These are phyloP conservation scores for Ditylenchus weischeri DNA, from an alignment of 2,888 invertebrate species.

Conservation along the genomic window DNA sequence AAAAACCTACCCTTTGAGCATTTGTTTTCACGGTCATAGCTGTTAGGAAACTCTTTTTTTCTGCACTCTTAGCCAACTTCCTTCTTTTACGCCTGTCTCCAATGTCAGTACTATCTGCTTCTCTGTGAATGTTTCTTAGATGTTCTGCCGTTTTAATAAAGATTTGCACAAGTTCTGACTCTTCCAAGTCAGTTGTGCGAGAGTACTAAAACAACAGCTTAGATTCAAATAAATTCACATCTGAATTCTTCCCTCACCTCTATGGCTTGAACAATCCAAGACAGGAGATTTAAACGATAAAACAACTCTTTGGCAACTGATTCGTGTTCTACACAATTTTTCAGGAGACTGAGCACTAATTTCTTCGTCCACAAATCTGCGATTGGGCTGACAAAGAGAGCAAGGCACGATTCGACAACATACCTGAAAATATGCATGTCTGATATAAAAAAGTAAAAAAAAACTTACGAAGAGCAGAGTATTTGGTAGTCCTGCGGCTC, in stretches of 20 bases:
- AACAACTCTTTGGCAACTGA: conserved; percentile 21
- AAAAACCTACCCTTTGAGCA: not conserved
- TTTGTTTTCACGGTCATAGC: not conserved
- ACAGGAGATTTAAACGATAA: conserved; percentile 16
- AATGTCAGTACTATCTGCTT: not conserved
- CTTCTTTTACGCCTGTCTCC: not conserved
- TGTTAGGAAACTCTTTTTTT: not conserved
- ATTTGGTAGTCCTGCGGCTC: conserved; percentile 68
- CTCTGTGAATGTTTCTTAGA: conserved; percentile 10
- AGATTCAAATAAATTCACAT: not conserved
- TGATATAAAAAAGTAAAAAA: not conserved
- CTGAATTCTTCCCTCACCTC: not conserved
- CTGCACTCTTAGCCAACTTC: too few species aligned
- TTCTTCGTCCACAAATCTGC: conserved; percentile 21
- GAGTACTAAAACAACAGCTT: conserved; percentile 12
- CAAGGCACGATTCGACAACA: conserved; percentile 17
- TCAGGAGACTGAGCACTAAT: conserved; percentile 14
- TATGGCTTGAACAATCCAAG: conserved; percentile 23
- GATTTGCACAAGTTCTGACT: conserved; percentile 7
- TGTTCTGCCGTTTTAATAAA: conserved; percentile 13
- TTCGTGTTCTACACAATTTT: conserved; percentile 13
- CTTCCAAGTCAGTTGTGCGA: conserved; percentile 19
- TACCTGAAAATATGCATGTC: conserved; percentile 8
- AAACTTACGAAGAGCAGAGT: conserved; percentile 17
- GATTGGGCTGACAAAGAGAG: conserved; percentile 20